Base-by-base conservation (phyloP, 1,140 invertebrate genomes). In the Drosophila lacteicornis region DNA sequence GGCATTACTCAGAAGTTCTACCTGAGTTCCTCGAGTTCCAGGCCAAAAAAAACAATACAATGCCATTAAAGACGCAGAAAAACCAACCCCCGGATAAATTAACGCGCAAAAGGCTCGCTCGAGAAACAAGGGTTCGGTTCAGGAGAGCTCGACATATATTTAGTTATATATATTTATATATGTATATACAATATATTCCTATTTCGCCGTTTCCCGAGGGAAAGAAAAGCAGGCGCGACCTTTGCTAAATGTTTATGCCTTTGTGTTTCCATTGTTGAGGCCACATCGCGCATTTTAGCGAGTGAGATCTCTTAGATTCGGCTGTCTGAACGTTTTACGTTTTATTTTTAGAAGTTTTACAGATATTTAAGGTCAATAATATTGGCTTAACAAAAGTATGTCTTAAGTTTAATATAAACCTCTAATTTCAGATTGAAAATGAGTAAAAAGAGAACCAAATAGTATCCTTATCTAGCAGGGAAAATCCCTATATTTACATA, bases 41-140 rank as follows among this genome's bases (percentile, higher is more conserved):
- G 4, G 4, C 4, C n/a, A 33, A 55, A 55, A 55, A 55, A 56
- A 40, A 56, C 53, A 56, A 56, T 56, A 56, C 47, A 75, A 55
- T 49, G 43, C 70, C 42, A 78, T 78, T 78, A 60, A 78, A 76
- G 74, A 51, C 63, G 63, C 76, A 70, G 63, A 79, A 67, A 80
- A 84, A 82, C 63, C 84, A 88, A 88, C 83, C 83, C 82, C 68
- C 63, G 42, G 58, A 83, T 80, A 88, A 88, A 88, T 88, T 86
- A 79, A 87, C 67, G 77, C 71, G 70, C 79, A 82, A 73, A 86
- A 83, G 76, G 73, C 47, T 45, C 53, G 73, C 47, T 45, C 49
- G 22, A 42, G 57, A 46, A 58, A 25, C 27, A 33, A 40, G 68
- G 70, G 56, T 61, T 62, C 33, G 51, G 25, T 59, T 50, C 27